Conservation (phyloP, 2,888 invertebrate genomes). For the Aspidiotus rigidus region DNA sequence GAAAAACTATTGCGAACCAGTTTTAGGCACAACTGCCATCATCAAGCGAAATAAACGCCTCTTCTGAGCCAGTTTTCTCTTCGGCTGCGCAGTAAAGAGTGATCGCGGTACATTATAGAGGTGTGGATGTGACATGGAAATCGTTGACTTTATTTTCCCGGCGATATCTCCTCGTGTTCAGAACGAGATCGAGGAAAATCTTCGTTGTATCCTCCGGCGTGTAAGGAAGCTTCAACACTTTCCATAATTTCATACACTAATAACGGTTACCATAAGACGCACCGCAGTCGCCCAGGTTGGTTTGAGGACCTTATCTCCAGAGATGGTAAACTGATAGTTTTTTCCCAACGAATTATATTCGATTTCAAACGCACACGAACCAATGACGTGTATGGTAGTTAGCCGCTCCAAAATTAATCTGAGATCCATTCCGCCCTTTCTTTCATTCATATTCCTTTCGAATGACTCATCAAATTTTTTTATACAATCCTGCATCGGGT, state of each 20-base stretch:
- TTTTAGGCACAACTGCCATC: too few species aligned
- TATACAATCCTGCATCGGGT: constrained; percentile 33
- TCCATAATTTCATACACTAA: constrained; percentile 32
- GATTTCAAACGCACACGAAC: constrained; percentile 22
- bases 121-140: too few species aligned
- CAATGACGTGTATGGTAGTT: constrained; percentile 23
- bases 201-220: too few species aligned
- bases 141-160: too few species aligned
- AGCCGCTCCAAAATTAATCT: constrained; percentile 10
- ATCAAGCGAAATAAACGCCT: too few species aligned
- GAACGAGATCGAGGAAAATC: too few species aligned
- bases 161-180: too few species aligned
- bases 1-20: too few species aligned
- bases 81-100: too few species aligned
- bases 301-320: constrained; percentile 6
- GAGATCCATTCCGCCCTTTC: background rate
- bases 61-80: too few species aligned
- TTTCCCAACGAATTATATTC: constrained; percentile 36
- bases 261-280: constrained; percentile 33
- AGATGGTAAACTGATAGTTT: constrained; percentile 8
- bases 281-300: constrained; percentile 36
- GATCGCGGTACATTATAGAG: too few species aligned
- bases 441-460: background rate
- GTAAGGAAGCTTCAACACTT: constrained; percentile 36
- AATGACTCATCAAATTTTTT: constrained; percentile 17